Evolutionary conservation across 30 jellyfish, hydroid and myxozoan species (phyloP), one percentile per base, ranked within the genome.

Genomic region (Aurelia aurita): DNA sequence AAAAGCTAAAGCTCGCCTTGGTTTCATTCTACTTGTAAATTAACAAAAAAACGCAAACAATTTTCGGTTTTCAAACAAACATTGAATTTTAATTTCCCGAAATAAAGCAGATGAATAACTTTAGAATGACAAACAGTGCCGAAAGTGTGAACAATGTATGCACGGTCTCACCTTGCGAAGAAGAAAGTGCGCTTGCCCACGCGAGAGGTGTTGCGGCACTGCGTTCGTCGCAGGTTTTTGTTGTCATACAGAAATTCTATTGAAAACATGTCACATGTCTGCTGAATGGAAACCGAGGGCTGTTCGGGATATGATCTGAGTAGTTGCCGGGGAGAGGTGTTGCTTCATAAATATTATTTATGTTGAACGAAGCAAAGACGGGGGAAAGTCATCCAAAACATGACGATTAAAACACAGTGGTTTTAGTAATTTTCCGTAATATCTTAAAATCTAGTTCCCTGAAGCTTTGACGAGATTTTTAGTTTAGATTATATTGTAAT

Each of bases 251-350:
- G 51, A 43, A 47, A 21, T 80, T 25, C 72, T 12, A 51, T 64
- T 80, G 47, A 64, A 58, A 67, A 80, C 66, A 18, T 64, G 77
- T 77, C 89, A 65, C 90, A 64, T 80, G 82, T 64, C 58, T 80
- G 65, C 75, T 80, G 78, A 80, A 80, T 63, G 66, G 90, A 72
- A 65, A 63, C 82, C 66, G 66, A 34, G 60, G 35, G 72, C 20
- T 26, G 74, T 49, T 18, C 82, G 65, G 72, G 45, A 68, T 19
- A 32, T 43, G 59, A 27, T 27, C 58, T 64, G 20, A 62, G 15
- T 34, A 71, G 82, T 65, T 44, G 58, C 90, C 20, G 64, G 75
- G 90, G 12, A 28, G 43, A 80, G 82, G 82, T 80, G 90, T 67
- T 67, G 64, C 70, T 14, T 49, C n/a, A 80, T 67, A 81, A 65